These are phyloP conservation scores for Drosophila longiperda DNA, from an alignment of 2,888 invertebrate species.

Conservation along the genomic window DNA sequence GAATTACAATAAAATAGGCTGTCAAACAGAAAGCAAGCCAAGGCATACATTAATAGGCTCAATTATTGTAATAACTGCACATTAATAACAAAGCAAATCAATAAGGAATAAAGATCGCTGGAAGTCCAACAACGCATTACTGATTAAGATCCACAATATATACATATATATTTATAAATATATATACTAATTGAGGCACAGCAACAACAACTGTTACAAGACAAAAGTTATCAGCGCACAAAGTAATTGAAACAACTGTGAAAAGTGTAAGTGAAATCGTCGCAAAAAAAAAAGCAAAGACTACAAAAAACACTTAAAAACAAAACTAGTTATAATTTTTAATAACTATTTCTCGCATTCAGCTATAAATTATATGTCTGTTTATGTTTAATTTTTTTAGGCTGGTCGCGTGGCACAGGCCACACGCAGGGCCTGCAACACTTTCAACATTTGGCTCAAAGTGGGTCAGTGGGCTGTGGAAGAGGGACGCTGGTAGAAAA, in stretches of 20 bases:
- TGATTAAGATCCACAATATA: conserved; percentile 42
- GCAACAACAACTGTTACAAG: conserved; percentile 17
- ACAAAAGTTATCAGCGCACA: conserved; percentile 40
- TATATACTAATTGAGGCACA: conserved; percentile 3
- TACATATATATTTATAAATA: not conserved
- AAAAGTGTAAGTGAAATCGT: conserved; percentile 59
- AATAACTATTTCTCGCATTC: conserved; percentile 14
- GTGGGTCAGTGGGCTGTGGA: conserved; percentile 53
- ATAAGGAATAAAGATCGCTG: conserved; percentile 26
- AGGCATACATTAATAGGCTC: conserved; percentile 29
- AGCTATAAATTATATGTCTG: not conserved
- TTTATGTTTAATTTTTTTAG: conserved; percentile 8
- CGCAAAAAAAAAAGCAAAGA: conserved; percentile 11
- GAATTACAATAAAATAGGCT: conserved; percentile 25
- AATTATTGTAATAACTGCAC: conserved; percentile 46
- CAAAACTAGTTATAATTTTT: conserved; percentile 21
- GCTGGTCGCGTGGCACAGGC: conserved; percentile 35
- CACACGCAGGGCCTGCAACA: conserved; percentile 37
- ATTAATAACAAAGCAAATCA: conserved; percentile 46
- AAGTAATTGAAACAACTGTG: conserved; percentile 32
- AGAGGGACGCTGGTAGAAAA: conserved; percentile 15
- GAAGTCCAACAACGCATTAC: conserved; percentile 27
- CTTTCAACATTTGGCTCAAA: conserved; percentile 31
- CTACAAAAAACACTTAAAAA: conserved; percentile 4
- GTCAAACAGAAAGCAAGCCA: conserved; percentile 21